phyloP scores from a whole-genome alignment of 2,113 vertebrate species.

The Natator depressus region DNA sequence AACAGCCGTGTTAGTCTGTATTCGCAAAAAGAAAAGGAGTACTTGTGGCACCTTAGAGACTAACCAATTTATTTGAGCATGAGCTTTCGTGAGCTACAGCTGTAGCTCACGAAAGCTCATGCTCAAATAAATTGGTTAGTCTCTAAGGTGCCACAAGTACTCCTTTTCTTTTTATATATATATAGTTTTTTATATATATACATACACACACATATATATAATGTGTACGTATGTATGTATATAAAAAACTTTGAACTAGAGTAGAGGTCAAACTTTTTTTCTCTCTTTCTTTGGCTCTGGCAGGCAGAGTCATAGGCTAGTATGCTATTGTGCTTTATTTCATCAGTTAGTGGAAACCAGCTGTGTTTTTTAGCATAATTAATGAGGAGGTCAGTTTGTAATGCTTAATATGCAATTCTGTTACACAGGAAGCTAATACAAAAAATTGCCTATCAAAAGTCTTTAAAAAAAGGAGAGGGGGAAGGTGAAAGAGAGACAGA shows the following conservation, averaged over 20 bases:
- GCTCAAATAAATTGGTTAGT: too few species aligned
- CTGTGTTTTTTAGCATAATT: slow-evolving; percentile 62
- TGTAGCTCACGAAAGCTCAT: too few species aligned
- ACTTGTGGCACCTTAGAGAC: too few species aligned
- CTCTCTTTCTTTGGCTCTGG: background rate
- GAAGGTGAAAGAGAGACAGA: background rate
- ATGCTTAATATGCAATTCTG: slow-evolving; percentile 36
- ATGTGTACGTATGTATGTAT: too few species aligned
- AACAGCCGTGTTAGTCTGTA: too few species aligned
- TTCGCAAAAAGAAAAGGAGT: too few species aligned
- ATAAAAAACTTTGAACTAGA: background rate
- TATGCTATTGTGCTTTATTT: slow-evolving; percentile 46
- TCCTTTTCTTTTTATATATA: too few species aligned
- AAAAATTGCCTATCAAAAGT: slow-evolving; percentile 48
- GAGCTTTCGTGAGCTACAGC: too few species aligned
- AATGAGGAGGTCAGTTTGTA: slow-evolving; percentile 52
- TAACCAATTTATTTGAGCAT: too few species aligned
- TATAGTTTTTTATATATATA: too few species aligned
- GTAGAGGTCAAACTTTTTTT: slow-evolving; percentile 35
- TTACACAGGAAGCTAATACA: slow-evolving; percentile 15
- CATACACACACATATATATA: too few species aligned
- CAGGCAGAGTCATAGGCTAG: background rate
- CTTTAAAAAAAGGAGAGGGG: slow-evolving; percentile 18
- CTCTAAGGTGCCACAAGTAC: too few species aligned
- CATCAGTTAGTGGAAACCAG: slow-evolving; percentile 50